phyloP scores from a whole-genome alignment of 2,797 vertebrate genomes.

The Cheirogaleus major region DNA sequence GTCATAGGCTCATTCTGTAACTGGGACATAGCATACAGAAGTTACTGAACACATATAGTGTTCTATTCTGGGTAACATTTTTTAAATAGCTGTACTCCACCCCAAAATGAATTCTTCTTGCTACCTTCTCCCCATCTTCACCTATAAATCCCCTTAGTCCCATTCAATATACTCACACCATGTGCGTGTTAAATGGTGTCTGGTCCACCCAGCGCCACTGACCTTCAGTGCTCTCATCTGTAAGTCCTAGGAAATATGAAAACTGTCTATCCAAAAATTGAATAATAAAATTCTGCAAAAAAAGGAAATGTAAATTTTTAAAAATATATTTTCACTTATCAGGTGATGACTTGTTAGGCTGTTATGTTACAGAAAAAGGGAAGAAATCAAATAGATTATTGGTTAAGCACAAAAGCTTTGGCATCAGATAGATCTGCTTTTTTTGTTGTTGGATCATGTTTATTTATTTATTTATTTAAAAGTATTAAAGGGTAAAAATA shows the following conservation, averaged over 20 bases:
- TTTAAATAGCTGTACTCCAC: neutral
- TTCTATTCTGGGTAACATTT: neutral
- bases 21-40: neutral
- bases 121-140: neutral
- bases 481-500: too few species aligned
- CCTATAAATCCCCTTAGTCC: neutral
- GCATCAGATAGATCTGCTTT: too few species aligned
- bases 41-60: neutral
- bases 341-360: neutral
- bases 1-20: neutral
- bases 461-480: too few species aligned
- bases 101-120: neutral
- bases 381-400: neutral
- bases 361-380: neutral
- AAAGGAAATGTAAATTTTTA: conserved; percentile 23
- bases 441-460: too few species aligned
- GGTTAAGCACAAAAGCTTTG: neutral
- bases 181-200: conserved; percentile 44
- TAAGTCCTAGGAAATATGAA: conserved; percentile 70
- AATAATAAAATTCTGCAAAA: conserved; percentile 55
- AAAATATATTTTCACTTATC: neutral
- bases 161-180: conserved; percentile 52
- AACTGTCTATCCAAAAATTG: conserved; percentile 57
- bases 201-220: conserved; percentile 56
- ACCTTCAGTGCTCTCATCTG: neutral